phyloP scores from a whole-genome alignment of 2,797 vertebrate species.

The Sebastes hubbsi region DNA sequence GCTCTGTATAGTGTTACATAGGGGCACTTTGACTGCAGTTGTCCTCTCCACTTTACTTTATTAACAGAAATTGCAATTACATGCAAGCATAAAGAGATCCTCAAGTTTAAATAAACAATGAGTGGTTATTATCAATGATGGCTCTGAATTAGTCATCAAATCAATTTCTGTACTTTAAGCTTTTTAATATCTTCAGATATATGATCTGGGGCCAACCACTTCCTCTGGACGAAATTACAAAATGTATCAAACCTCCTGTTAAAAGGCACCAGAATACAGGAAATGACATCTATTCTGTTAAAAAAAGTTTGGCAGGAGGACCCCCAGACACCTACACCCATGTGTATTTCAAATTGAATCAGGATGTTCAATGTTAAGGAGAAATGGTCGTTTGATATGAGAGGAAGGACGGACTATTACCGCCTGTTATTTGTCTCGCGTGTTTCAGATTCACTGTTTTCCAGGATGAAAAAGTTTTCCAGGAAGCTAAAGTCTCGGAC shows the following conservation, averaged over 20 bases:
- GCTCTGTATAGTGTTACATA: too few relatives aligned
- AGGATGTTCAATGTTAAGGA: neutral
- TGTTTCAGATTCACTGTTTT: constrained; percentile 12
- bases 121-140: too few relatives aligned
- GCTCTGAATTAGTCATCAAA: neutral
- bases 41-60: too few relatives aligned
- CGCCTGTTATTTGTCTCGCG: neutral
- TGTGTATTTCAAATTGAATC: neutral
- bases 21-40: too few relatives aligned
- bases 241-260: too few relatives aligned
- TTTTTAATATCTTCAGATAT: neutral
- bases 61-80: too few relatives aligned
- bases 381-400: neutral
- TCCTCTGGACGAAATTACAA: neutral
- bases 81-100: too few relatives aligned
- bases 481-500: constrained; percentile 21
- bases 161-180: neutral
- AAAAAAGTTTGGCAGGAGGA: too few relatives aligned
- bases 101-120: too few relatives aligned
- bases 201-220: neutral
- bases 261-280: too few relatives aligned
- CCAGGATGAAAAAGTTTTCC: neutral
- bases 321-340: too few relatives aligned
- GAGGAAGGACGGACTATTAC: neutral
- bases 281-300: too few relatives aligned